phyloP scores from a whole-genome alignment of 2,113 vertebrate genomes.

The Aegithalos caudatus region DNA sequence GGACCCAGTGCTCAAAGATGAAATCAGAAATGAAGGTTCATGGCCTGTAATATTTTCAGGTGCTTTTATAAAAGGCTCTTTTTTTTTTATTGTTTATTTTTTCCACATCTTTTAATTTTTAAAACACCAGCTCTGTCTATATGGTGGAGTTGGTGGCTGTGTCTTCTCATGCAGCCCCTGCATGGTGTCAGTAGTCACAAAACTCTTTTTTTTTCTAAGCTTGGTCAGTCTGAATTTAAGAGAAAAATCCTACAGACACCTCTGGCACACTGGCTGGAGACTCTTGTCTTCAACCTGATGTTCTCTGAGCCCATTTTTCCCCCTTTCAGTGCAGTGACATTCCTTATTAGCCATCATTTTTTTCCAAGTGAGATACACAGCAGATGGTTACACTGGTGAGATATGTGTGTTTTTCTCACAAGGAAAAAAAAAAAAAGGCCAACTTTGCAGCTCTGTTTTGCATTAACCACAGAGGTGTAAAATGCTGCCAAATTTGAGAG shows the following conservation, averaged over 20 bases:
- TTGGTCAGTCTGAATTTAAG: too few species aligned
- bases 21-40: neutral
- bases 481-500: neutral
- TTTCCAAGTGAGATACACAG: neutral
- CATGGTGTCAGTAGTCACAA: rapidly evolving
- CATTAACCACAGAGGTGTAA: neutral
- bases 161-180: neutral
- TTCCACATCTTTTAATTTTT: neutral
- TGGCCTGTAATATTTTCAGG: neutral
- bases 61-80: neutral
- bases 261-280: neutral
- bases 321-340: neutral
- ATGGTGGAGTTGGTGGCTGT: neutral
- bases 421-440: neutral
- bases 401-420: neutral
- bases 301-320: neutral
- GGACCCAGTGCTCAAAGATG: neutral
- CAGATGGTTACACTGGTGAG: conserved; percentile 2
- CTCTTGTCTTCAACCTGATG: neutral
- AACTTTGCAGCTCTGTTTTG: conserved; percentile 17
- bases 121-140: neutral
- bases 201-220: neutral
- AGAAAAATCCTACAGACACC: neutral
- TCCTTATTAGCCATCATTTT: neutral
- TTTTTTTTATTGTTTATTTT: neutral